Evolutionary conservation across 1,140 invertebrate species (phyloP), one percentile per base, ranked within the genome.

Genomic region (Neodiprion lecontei): DNA sequence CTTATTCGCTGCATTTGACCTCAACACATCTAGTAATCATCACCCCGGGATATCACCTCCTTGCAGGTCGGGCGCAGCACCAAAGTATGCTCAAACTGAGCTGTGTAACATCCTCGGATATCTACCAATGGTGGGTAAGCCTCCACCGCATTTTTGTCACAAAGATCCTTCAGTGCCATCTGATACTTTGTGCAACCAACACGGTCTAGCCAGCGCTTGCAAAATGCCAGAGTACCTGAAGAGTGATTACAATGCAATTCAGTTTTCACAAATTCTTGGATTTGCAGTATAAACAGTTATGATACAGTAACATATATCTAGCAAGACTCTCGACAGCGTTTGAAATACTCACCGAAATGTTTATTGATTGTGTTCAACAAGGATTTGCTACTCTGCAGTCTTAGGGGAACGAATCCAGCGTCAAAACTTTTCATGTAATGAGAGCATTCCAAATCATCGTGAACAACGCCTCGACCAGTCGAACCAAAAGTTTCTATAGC

Each of bases 371-470:
- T 91, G 84, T 95, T 96, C 68, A 99, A 89, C 9, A 99, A 90
- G 74, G 95, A 93, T 86, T 99, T 99, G 1, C 98, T 99, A 76
- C 96, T 96, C 82, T 95, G 93, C 74, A 98, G 87, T 83, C 96
- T 96, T 65, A 99, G 86, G 72, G 97, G 97, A 66, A 98, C 95
- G 89, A 95, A 97, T 75, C 95, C 95, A 86, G 94, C 93, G 81
- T 99, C 98, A 88, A 96, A 99, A 85, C 98, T 98, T 88, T 99
- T 99, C 98, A 99, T 99, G 84, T 99, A 99, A 90, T 99, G 99
- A 48, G 98, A 99, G 77, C 95, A 96, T 83, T 99, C 98, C 95
- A 99, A 98, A 86, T 99, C 99, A 87, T 99, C 98, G 86, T 99
- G 97, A 1, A 99, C 98, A 72, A 96, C 91, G 12, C 99, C 99